Evolutionary conservation across 2,888 invertebrate species (phyloP).

Genomic region (Aethes cnicana): DNA sequence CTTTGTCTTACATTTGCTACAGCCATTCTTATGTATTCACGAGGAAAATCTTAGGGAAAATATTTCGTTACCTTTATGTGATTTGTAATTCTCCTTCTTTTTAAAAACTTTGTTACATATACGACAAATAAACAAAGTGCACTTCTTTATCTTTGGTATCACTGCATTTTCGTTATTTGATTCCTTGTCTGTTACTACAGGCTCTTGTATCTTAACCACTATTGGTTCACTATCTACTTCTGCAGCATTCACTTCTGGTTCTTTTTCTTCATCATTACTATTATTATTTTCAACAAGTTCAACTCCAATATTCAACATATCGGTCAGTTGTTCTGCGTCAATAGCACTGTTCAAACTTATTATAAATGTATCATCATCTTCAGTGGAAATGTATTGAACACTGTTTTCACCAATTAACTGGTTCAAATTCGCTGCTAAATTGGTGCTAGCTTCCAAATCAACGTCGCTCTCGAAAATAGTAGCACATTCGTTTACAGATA

Average conservation of each 20-base stretch:
- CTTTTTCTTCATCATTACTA: conserved; percentile 29
- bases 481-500: conserved; percentile 67
- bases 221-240: conserved; percentile 40
- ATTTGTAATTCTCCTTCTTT: conserved; percentile 66
- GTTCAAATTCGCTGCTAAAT: conserved; percentile 72
- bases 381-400: conserved; percentile 74
- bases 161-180: conserved; percentile 7
- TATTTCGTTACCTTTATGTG: conserved; percentile 74
- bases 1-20: too few species aligned
- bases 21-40: too few species aligned
- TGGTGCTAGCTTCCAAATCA: conserved; percentile 72
- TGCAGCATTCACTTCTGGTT: conserved; percentile 23
- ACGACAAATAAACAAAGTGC: conserved; percentile 54
- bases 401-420: conserved; percentile 73
- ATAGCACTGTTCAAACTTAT: conserved; percentile 74
- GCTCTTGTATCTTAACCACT: conserved; percentile 41
- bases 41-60: too few species aligned
- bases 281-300: conserved; percentile 44
- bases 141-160: conserved; percentile 47
- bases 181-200: conserved; percentile 26
- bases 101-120: conserved; percentile 68
- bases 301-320: conserved; percentile 71
- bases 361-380: conserved; percentile 75
- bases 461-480: conserved; percentile 77
- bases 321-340: conserved; percentile 70